Evolutionary conservation across 2,797 vertebrate genomes (phyloP), one percentile per base, ranked within the genome.

Genomic region (Hyperoplus lanceolatus): DNA sequence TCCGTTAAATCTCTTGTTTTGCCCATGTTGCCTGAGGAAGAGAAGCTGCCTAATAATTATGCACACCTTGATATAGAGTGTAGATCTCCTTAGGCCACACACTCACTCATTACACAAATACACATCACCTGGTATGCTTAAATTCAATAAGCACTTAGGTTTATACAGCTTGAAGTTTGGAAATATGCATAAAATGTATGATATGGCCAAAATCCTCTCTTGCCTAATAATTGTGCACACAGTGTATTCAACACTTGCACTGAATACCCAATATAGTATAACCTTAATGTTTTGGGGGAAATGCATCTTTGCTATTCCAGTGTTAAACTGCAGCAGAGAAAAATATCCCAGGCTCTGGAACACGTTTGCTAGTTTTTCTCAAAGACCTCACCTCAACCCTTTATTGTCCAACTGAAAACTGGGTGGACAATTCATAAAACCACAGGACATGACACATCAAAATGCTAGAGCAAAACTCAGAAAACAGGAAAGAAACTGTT

Each of bases 401-500:
- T 56, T 3, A 39, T 46, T 61, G n/a, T 7, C 49, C 18, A 45
- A 48, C 43, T 29, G 5, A 41, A 9, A 5, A 6, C 15, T 15
- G 21, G 6, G 4, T 8, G 29, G 10, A 75, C n/a, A 68, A 4
- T 57, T 69, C 15, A 29, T 67, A 49, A 13, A 71, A 49, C 13
- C 18, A 39, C 54, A 70, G 11, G 48, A n/a, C 1, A 5, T 10
- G 12, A 64, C 38, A 43, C 65, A 57, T 63, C 42, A 43, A 58
- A 69, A 73, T 51, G n/a, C 42, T 58, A 69, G 38, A 49, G 4
- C 29, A 61, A 55, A 66, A 51, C 43, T 16, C 36, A 56, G 38
- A 39, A 50, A 75, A 43, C 54, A 60, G 54, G 46, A 49, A 36
- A 18, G 48, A 39, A 38, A 57, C 2, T 48, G 15, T 6, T 81